phyloP scores from a whole-genome alignment of 2,113 vertebrate species.

The Corynorhinus townsendii region DNA sequence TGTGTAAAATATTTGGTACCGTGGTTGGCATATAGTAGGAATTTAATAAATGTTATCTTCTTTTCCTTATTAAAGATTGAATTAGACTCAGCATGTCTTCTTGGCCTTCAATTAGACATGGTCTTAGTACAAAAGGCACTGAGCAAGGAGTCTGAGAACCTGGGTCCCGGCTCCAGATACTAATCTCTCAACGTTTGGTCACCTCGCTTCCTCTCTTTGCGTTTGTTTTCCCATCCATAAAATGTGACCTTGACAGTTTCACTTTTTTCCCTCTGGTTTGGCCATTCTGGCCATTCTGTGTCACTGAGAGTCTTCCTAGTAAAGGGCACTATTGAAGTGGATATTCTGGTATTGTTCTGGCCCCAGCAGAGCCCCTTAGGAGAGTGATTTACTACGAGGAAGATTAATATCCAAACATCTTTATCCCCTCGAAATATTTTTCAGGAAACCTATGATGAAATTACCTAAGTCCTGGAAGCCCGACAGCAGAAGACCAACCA shows the following conservation, averaged over 20 bases:
- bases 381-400: not conserved
- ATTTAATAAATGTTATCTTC: not conserved
- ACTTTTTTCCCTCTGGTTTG: not conserved
- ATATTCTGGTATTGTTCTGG: not conserved
- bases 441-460: not conserved
- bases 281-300: not conserved
- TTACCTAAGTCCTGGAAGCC: not conserved
- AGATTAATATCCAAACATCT: not conserved
- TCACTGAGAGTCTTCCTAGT: not conserved
- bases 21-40: not conserved
- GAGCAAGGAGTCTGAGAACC: not conserved
- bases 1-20: not conserved
- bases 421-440: not conserved
- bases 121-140: not conserved
- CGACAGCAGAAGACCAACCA: not conserved
- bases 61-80: not conserved
- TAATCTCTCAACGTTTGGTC: slow-evolving; percentile 20
- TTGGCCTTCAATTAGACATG: not conserved
- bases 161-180: not conserved
- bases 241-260: not conserved
- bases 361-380: not conserved
- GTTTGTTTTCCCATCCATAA: not conserved
- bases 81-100: not conserved
- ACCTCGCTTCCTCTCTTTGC: slow-evolving; percentile 18
- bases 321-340: not conserved